Conservation (phyloP, 2,113 vertebrate genomes). For the Terrapene triunguis region DNA sequence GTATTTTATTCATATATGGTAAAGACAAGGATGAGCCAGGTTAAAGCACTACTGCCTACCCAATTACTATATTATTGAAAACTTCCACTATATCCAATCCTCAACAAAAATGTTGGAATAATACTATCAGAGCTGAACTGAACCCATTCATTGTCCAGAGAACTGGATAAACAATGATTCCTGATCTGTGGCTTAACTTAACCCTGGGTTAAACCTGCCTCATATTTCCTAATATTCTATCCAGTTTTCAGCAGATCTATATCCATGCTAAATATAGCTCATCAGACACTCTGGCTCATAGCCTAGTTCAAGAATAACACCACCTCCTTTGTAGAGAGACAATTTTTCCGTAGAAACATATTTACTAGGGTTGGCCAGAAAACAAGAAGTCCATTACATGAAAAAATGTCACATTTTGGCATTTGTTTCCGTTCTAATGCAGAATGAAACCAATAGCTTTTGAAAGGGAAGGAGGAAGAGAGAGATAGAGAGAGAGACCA, state of each 20-base stretch:
- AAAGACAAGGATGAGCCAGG: neutral
- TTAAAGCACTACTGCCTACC: neutral
- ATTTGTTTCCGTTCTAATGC: neutral
- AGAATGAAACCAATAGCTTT: neutral
- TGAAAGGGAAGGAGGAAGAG: neutral
- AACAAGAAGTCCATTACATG: neutral
- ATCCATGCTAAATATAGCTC: slow-evolving; percentile 9
- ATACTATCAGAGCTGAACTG: neutral
- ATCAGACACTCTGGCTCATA: neutral
- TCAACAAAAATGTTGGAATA: neutral
- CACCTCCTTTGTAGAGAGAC: neutral
- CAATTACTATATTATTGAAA: neutral
- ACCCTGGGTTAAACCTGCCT: neutral
- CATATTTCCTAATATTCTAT: neutral
- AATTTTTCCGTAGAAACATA: neutral
- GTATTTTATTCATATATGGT: slow-evolving; percentile 22
- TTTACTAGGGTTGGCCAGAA: neutral
- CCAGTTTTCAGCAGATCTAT: neutral
- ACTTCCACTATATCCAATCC: neutral
- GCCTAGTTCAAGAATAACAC: neutral
- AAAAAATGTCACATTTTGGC: neutral
- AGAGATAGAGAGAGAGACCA: neutral
- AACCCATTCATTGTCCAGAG: neutral
- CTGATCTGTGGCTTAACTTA: neutral
- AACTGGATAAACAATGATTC: neutral